These are phyloP conservation scores for Caenorhabditis sp. DNA, from an alignment of 2,888 invertebrate species.

Conservation along the genomic window DNA sequence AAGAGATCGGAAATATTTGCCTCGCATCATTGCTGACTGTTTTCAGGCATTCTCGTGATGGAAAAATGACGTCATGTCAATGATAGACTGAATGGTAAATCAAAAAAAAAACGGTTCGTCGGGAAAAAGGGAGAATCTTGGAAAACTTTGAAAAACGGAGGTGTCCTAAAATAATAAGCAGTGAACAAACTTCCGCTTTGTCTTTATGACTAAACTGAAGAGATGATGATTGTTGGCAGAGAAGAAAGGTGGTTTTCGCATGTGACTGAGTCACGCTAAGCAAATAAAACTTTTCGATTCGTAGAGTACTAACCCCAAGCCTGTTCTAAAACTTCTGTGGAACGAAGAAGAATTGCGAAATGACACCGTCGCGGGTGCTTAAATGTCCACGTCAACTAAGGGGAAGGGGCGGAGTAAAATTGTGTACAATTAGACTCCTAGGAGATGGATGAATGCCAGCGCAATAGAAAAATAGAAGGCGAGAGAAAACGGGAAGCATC, in stretches of 20 bases:
- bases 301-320: background rate
- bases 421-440: constrained; percentile 57
- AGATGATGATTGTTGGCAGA: constrained; percentile 1
- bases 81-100: background rate
- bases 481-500: constrained; percentile 6
- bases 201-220: background rate
- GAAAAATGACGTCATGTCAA: constrained; percentile 17
- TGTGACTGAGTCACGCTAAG: constrained; percentile 8
- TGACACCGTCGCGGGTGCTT: constrained; percentile 4
- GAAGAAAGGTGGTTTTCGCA: no score
- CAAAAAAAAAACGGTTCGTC: no score
- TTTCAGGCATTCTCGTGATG: background rate
- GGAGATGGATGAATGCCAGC: constrained; percentile 51
- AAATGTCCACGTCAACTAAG: constrained; percentile 46
- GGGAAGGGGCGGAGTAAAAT: constrained; percentile 22
- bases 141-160: background rate
- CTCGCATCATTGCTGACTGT: background rate
- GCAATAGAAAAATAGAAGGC: background rate
- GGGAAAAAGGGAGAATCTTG: background rate
- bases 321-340: background rate
- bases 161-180: no score
- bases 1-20: background rate
- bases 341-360: constrained; percentile 37
- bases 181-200: no score
- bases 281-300: background rate